Evolutionary conservation across 2,113 vertebrate species (phyloP).

Genomic region (Hyaena hyaena): DNA sequence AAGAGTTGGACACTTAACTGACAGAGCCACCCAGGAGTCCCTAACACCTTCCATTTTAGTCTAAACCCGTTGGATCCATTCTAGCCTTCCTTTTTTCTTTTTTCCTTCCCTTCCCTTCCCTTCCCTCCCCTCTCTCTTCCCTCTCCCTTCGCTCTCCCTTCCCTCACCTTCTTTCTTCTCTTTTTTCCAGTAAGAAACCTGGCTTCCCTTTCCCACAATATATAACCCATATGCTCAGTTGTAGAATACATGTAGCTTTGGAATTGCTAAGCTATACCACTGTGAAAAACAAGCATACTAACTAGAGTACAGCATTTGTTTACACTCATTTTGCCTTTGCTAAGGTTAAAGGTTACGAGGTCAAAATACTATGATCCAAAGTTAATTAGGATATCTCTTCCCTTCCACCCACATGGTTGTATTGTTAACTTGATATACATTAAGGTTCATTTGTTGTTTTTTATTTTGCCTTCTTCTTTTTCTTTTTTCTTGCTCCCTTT

Average conservation of each 20-base stretch:
- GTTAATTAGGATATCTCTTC: neutral
- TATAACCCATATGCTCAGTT: neutral
- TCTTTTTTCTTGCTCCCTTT: neutral
- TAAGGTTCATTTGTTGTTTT: neutral
- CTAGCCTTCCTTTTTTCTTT: neutral
- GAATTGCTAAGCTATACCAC: neutral
- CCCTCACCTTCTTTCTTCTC: neutral
- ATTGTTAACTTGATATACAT: neutral
- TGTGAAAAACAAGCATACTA: neutral
- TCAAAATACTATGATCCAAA: neutral
- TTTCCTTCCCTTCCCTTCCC: neutral
- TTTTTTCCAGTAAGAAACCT: neutral
- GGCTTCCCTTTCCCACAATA: neutral
- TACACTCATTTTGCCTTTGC: neutral
- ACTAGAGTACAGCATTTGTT: neutral
- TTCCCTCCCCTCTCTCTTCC: neutral
- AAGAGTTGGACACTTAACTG: neutral
- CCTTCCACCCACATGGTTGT: neutral
- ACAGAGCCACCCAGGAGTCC: neutral
- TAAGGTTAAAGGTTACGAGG: neutral
- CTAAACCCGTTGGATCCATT: neutral
- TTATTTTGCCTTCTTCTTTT: neutral
- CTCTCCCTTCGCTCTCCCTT: neutral
- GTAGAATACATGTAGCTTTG: neutral
- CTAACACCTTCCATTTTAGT: neutral